phyloP scores from a whole-genome alignment of 2,888 invertebrate species.

The Tenthredo distinguenda region DNA sequence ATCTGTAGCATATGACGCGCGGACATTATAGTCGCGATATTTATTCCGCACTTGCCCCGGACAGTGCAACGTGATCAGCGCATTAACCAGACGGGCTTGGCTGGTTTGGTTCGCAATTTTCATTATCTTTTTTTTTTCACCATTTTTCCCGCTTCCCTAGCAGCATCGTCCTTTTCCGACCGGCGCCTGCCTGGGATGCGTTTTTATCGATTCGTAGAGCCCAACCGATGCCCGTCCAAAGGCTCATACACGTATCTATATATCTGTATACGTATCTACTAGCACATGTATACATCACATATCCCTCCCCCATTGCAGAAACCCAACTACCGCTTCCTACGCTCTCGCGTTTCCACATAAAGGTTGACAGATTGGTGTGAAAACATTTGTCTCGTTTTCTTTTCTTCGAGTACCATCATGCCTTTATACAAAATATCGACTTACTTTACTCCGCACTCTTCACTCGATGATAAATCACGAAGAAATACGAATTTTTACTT shows the following conservation, averaged over 20 bases:
- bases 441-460: background rate
- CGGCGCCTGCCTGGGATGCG: slow-evolving; percentile 78
- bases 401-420: background rate
- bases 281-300: slow-evolving; percentile 60
- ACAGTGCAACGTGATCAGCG: slow-evolving; percentile 77
- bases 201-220: slow-evolving; percentile 78
- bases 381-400: slow-evolving; percentile 29
- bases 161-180: slow-evolving; percentile 68
- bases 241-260: slow-evolving; percentile 64
- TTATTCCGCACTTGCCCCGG: slow-evolving; percentile 64
- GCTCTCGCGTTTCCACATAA: slow-evolving; percentile 29
- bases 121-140: slow-evolving; percentile 69
- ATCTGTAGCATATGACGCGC: background rate
- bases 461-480: background rate
- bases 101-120: slow-evolving; percentile 61
- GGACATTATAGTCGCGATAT: slow-evolving; percentile 3
- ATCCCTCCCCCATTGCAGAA: slow-evolving; percentile 62
- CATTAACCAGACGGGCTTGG: slow-evolving; percentile 73
- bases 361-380: slow-evolving; percentile 45
- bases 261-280: slow-evolving; percentile 44
- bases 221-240: slow-evolving; percentile 69
- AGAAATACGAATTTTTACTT: background rate
- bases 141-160: slow-evolving; percentile 54
- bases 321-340: slow-evolving; percentile 65
- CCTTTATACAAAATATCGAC: background rate